Base-by-base conservation (phyloP, 2,888 invertebrate species). In the Lepidochitona cinerea region DNA sequence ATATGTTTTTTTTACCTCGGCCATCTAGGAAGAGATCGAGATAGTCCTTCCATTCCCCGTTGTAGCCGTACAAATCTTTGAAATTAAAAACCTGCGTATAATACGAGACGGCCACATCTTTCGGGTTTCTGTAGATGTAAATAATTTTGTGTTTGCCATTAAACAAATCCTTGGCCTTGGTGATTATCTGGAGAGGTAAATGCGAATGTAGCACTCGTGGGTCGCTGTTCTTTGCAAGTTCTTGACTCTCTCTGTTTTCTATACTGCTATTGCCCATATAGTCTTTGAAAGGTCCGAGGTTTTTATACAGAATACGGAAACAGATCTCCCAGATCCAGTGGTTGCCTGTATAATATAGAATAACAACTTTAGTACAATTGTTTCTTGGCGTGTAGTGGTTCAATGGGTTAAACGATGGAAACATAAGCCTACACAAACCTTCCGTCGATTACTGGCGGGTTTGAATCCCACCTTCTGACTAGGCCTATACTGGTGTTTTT, bases 201-300 rank as follows among this genome's bases (percentile, higher is more conserved):
- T 82, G 81, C 0, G 80, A 77, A 64, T 77, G 78, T 18, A 82
- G 69, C 0, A 79, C 73, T 5, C 81, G 65, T n/a, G 81, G 81
- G 0, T 77, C 75, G 32, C 49, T 71, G 29, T 76, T 37, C 32
- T 35, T 54, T 29, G 77, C 71, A 35, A 79, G 53, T 5, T 71
- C 49, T 9, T 71, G 73, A 32, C 70, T 69, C 1, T 36, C n/a
- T 0, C 71, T 70, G 12, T 70, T 68, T n/a, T 75, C 76, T 18
- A 82, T 37, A 80, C 80, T 79, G 14, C 65, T 32, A 12, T 65
- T 65, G 29, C 73, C 75, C 23, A 59, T 18, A 59, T 7, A 59
- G 29, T 2, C 1, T 32, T 23, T 23, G 32, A 59, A 59, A 2
- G 23, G n/a, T 23, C 7, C 59, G 26, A 14, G 29, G 29, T 59